These are phyloP conservation scores for Phenganax stokvisi DNA, from an alignment of 92 coral and sea anemone species.

Conservation along the genomic window DNA sequence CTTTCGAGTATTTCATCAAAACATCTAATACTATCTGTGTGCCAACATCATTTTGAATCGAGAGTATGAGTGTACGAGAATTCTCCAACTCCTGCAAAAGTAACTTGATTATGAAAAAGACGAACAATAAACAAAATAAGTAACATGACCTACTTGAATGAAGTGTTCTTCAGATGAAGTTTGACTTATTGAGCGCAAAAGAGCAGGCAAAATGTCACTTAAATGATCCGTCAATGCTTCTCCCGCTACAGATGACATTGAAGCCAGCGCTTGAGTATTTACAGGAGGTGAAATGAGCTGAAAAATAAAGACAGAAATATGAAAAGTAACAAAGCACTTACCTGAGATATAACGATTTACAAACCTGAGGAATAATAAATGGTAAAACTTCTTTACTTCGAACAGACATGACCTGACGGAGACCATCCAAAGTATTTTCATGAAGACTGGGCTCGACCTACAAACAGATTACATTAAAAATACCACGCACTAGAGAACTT, in stretches of 20 bases:
- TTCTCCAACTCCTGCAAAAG: slow-evolving; percentile 71
- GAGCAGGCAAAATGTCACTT: slow-evolving; percentile 75
- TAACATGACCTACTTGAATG: not conserved
- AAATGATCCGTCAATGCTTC: slow-evolving; percentile 79
- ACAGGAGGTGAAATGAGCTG: slow-evolving; percentile 91
- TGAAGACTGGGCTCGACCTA: slow-evolving; percentile 77
- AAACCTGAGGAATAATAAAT: slow-evolving; percentile 94
- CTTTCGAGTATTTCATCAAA: slow-evolving; percentile 64
- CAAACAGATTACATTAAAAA: not conserved
- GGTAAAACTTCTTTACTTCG: slow-evolving; percentile 94
- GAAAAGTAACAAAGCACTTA: not conserved
- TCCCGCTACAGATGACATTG: slow-evolving; percentile 90
- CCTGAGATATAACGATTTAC: not conserved
- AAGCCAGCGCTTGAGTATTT: slow-evolving; percentile 91
- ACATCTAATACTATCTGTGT: slow-evolving; percentile 79
- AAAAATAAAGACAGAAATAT: not conserved
- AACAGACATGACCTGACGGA: slow-evolving; percentile 91
- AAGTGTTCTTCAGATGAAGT: slow-evolving; percentile 65
- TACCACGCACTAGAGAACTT: not conserved
- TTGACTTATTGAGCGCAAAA: slow-evolving; percentile 60
- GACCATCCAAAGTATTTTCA: slow-evolving; percentile 86
- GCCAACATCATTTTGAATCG: slow-evolving; percentile 77
- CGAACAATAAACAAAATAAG: not conserved
- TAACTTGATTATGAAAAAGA: not conserved
- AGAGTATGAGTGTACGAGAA: slow-evolving; percentile 70